Conservation (phyloP, 2,113 vertebrate species). For the Coregonus clupeaformis region DNA sequence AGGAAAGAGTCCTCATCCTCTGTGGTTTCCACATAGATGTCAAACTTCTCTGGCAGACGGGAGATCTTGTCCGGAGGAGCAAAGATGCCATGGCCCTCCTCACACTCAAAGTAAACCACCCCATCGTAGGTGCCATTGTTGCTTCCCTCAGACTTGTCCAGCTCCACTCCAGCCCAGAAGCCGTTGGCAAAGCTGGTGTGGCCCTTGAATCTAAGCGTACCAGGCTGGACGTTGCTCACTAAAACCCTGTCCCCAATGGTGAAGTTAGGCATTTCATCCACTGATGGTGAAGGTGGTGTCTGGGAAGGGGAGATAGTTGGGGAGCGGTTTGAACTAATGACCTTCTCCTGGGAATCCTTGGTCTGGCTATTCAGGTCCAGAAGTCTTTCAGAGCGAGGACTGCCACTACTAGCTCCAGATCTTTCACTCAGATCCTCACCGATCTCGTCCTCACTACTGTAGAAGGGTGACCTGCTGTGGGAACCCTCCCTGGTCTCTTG, state of each 20-base stretch:
- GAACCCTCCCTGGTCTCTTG: conserved; percentile 45
- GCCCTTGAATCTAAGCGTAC: conserved; percentile 90
- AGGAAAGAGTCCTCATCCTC: conserved; percentile 74
- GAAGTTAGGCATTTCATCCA: conserved; percentile 77
- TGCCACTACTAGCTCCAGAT: conserved; percentile 68
- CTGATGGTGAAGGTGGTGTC: conserved; percentile 21
- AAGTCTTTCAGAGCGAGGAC: conserved; percentile 66
- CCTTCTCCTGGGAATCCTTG: conserved; percentile 54
- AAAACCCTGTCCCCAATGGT: conserved; percentile 86
- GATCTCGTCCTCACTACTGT: conserved; percentile 75
- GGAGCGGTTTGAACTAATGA: conserved; percentile 22
- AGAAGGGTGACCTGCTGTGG: conserved; percentile 15
- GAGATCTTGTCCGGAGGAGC: conserved; percentile 91
- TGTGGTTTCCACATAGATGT: conserved; percentile 67
- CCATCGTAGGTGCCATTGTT: conserved; percentile 89
- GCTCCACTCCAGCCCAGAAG: conserved; percentile 93
- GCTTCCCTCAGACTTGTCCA: conserved; percentile 91
- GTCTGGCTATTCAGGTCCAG: conserved; percentile 76
- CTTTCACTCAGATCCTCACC: conserved; percentile 77
- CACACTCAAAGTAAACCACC: conserved; percentile 85
- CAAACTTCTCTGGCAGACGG: conserved; percentile 74
- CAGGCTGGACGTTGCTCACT: conserved; percentile 87
- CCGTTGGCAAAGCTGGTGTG: conserved; percentile 88
- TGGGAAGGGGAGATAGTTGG: conserved; percentile 48
- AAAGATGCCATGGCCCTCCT: conserved; percentile 88